phyloP scores from a whole-genome alignment of 2,888 invertebrate genomes.

The Villa cingulata region DNA sequence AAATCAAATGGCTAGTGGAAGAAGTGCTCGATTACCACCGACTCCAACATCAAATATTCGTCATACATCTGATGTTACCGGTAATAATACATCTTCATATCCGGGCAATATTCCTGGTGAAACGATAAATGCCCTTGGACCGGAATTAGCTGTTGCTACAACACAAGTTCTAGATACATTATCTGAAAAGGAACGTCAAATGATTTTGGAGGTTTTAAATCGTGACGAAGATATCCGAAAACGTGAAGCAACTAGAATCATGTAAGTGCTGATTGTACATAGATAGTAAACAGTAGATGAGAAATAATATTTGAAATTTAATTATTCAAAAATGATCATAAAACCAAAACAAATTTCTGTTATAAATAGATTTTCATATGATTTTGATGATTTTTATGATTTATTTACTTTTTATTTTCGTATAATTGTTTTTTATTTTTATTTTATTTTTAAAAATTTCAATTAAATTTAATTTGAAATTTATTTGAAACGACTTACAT shows the following conservation, averaged over 20 bases:
- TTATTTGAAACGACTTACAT: too few species aligned
- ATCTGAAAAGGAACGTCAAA: conserved; percentile 38
- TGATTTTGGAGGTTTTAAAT: conserved; percentile 41
- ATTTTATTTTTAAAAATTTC: too few species aligned
- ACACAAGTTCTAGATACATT: conserved; percentile 32
- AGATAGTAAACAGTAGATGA: too few species aligned
- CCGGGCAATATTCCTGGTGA: conserved; percentile 25
- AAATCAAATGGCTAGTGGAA: conserved; percentile 35
- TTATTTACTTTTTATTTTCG: too few species aligned
- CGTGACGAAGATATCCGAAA: conserved; percentile 41
- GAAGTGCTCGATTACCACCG: conserved; percentile 32
- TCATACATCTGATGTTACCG: not conserved
- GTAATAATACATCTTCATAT: not conserved
- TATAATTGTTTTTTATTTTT: too few species aligned
- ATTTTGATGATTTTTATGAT: too few species aligned
- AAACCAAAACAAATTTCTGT: too few species aligned
- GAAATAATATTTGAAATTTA: too few species aligned
- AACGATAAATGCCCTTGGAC: conserved; percentile 28
- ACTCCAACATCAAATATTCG: conserved; percentile 24
- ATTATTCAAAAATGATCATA: too few species aligned
- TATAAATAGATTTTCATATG: too few species aligned
- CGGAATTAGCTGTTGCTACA: conserved; percentile 30
- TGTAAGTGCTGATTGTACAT: conserved; percentile 35
- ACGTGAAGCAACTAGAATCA: conserved; percentile 39
- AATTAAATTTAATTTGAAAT: too few species aligned